phyloP scores from a whole-genome alignment of 2,113 vertebrate genomes.

The Megaleporinus macrocephalus region DNA sequence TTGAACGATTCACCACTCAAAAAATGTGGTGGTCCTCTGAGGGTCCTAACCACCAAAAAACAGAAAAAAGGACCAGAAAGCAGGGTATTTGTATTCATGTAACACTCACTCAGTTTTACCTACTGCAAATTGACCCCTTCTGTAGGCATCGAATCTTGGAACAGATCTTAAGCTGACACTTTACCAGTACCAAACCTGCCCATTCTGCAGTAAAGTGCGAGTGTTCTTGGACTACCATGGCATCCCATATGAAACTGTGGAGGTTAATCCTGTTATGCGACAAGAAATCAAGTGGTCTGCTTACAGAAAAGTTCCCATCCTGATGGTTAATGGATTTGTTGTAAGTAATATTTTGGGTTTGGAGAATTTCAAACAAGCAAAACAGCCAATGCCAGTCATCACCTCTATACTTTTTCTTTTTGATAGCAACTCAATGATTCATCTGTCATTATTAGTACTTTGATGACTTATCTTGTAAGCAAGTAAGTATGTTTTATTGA shows the following conservation, averaged over 20 bases:
- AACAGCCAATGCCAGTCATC: no score
- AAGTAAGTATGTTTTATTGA: slow-evolving; percentile 80
- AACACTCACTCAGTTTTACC: background rate
- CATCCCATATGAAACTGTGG: slow-evolving; percentile 89
- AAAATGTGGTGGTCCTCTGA: no score
- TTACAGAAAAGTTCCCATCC: slow-evolving; percentile 96
- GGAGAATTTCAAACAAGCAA: background rate
- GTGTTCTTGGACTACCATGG: slow-evolving; percentile 93
- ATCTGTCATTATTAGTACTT: slow-evolving; percentile 92
- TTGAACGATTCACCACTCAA: no score
- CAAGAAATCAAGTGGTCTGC: slow-evolving; percentile 93
- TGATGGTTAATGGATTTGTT: slow-evolving; percentile 71
- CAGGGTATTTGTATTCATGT: background rate
- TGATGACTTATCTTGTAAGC: slow-evolving; percentile 87
- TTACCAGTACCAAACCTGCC: slow-evolving; percentile 98
- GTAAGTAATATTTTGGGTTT: slow-evolving; percentile 54
- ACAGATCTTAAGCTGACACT: slow-evolving; percentile 80
- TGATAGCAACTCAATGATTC: slow-evolving; percentile 96
- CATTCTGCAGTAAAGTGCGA: slow-evolving; percentile 98
- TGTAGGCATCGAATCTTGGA: slow-evolving; percentile 52
- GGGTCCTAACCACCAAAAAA: no score
- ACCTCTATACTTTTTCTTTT: background rate
- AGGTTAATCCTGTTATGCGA: slow-evolving; percentile 94
- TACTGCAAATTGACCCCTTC: background rate
- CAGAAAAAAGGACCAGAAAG: no score